A percentile compares a stretch with the other conserved stretches of the same genome.
Evolutionary conservation across 2,113 vertebrate species (phyloP).

Genomic region (Cottus gobio): DNA sequence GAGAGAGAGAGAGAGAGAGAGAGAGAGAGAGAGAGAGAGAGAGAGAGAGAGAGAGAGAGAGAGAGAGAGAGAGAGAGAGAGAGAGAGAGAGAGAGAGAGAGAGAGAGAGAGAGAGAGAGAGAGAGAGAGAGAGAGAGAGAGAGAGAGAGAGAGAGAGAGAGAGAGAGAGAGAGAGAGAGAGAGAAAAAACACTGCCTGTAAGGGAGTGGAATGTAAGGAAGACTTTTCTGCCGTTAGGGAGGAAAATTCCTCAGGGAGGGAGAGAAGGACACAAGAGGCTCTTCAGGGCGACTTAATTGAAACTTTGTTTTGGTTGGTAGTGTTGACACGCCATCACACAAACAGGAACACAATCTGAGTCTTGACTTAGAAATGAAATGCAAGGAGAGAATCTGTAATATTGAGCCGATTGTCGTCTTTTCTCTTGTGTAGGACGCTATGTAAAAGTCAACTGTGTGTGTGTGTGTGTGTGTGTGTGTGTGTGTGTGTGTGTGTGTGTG

Average conservation of each 20-base stretch:
- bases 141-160: too few relatives aligned
- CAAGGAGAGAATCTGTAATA: not conserved
- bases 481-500: not conserved
- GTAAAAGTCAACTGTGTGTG: not conserved
- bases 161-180: not conserved
- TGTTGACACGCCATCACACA: slow-evolving; percentile 41
- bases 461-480: not conserved
- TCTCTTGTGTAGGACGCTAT: not conserved
- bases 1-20: too few relatives aligned
- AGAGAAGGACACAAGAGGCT: slow-evolving; percentile 57
- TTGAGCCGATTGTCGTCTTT: not conserved
- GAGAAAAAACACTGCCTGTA: slow-evolving; percentile 16
- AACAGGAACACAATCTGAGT: slow-evolving; percentile 14
- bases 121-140: too few relatives aligned
- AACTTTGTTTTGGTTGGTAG: slow-evolving; percentile 56
- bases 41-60: too few relatives aligned
- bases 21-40: too few relatives aligned
- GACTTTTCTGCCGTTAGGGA: slow-evolving; percentile 46
- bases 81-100: too few relatives aligned
- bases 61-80: too few relatives aligned
- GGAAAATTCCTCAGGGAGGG: slow-evolving; percentile 78
- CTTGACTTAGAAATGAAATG: slow-evolving; percentile 23
- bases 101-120: too few relatives aligned
- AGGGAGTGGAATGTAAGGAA: slow-evolving; percentile 55
- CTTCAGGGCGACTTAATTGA: slow-evolving; percentile 77